Percentiles rank a stretch among this genome's conserved stretches.
phyloP scores from a whole-genome alignment of 35 echinoderm and acorn worm species.

The Acanthaster planci region DNA sequence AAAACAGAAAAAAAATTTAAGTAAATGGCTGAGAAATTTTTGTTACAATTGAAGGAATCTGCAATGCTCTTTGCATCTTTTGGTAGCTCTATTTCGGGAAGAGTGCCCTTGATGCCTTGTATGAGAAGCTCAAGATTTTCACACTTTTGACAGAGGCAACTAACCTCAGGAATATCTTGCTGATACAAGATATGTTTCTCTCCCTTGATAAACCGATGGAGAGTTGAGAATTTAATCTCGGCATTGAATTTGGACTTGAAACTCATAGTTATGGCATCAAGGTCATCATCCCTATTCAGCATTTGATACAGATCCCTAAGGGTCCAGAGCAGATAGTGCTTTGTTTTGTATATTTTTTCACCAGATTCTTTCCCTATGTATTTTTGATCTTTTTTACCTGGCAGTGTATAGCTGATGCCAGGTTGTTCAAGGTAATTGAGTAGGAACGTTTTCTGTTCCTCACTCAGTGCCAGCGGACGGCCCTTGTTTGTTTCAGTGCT shows the following conservation, averaged over 20 bases:
- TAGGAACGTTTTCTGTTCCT: slow-evolving; percentile 19
- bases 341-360: slow-evolving; percentile 24
- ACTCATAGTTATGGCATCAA: slow-evolving; percentile 32
- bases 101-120: neutral
- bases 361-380: slow-evolving; percentile 20
- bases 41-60: slow-evolving; percentile 26
- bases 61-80: slow-evolving; percentile 5
- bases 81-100: slow-evolving; percentile 4
- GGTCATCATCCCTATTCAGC: slow-evolving; percentile 37
- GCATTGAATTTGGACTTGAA: slow-evolving; percentile 15
- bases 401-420: slow-evolving; percentile 21
- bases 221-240: slow-evolving; percentile 35
- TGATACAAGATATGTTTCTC: slow-evolving; percentile 37
- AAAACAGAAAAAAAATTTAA: too few relatives aligned
- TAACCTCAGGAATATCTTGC: slow-evolving; percentile 26
- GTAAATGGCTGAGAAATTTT: too few relatives aligned
- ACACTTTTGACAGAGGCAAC: slow-evolving; percentile 36
- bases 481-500: neutral
- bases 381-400: slow-evolving; percentile 13
- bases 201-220: slow-evolving; percentile 27
- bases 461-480: neutral
- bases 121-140: slow-evolving; percentile 39
- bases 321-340: slow-evolving; percentile 40
- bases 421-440: slow-evolving; percentile 11
- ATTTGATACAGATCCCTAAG: slow-evolving; percentile 44